These are phyloP conservation scores for Porites cylindrica DNA, from an alignment of 92 coral and sea anemone species.

Conservation along the genomic window DNA sequence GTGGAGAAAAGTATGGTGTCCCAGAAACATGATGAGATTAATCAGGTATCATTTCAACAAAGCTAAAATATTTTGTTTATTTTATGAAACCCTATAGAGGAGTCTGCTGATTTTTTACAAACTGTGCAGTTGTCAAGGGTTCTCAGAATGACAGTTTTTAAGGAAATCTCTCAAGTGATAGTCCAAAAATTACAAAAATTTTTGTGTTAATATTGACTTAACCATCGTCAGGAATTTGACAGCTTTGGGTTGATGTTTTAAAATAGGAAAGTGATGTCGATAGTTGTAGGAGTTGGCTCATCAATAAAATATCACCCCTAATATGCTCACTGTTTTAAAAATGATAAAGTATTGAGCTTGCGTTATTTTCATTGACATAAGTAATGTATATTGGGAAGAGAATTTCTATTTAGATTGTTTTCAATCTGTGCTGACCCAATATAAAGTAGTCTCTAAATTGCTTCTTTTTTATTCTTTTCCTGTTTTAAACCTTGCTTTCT, in stretches of 20 bases:
- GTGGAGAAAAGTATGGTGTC: conserved; percentile 58
- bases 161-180: too few relatives aligned
- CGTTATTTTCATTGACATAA: not conserved
- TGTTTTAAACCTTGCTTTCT: not conserved
- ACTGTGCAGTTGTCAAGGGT: not conserved
- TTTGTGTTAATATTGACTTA: not conserved
- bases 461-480: not conserved
- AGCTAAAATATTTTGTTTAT: not conserved
- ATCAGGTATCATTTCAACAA: conserved; percentile 56
- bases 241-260: not conserved
- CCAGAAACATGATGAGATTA: conserved; percentile 69
- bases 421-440: not conserved
- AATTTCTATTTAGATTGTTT: not conserved
- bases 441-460: too few relatives aligned
- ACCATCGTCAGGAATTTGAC: not conserved
- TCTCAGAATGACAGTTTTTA: not conserved
- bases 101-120: not conserved
- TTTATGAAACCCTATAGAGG: not conserved
- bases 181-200: too few relatives aligned
- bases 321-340: too few relatives aligned
- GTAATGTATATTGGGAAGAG: not conserved
- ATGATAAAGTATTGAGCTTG: not conserved
- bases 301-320: not conserved
- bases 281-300: not conserved
- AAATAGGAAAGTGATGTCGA: conserved; percentile 1